A percentile compares a stretch with the other conserved stretches of the same genome.
These are phyloP conservation scores for Ibycter americanus DNA, from an alignment of 2,797 vertebrate genomes.

Conservation along the genomic window DNA sequence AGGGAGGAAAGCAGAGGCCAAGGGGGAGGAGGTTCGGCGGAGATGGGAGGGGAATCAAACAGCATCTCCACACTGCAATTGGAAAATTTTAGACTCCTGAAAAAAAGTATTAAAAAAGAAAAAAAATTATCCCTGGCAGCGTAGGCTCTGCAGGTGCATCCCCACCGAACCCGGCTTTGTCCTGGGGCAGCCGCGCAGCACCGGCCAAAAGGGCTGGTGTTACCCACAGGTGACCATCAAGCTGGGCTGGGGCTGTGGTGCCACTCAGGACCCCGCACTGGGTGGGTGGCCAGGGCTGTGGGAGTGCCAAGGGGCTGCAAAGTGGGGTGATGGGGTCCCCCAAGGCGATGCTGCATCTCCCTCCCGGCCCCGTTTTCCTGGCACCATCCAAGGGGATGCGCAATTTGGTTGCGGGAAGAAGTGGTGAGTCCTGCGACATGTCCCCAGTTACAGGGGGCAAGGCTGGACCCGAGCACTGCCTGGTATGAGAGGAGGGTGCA, in stretches of 20 bases:
- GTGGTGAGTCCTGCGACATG: neutral
- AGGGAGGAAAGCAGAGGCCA: constrained; percentile 38
- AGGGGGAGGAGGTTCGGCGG: constrained; percentile 12
- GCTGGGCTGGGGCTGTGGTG: neutral
- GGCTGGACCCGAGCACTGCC: neutral
- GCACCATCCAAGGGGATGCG: fast-evolving
- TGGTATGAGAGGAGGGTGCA: neutral
- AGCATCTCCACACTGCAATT: constrained; percentile 16
- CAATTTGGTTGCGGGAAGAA: neutral
- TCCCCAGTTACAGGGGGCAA: neutral
- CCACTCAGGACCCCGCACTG: neutral
- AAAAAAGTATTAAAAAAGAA: neutral
- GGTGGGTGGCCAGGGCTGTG: fast-evolving
- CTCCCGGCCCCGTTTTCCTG: fast-evolving
- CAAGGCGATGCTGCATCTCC: neutral
- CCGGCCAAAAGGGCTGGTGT: neutral
- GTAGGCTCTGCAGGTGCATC: constrained; percentile 44
- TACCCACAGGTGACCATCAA: fast-evolving
- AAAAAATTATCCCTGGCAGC: neutral
- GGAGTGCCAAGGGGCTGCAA: neutral
- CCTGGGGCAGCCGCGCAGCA: fast-evolving
- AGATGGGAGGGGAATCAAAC: constrained; percentile 23
- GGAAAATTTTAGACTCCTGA: constrained; percentile 38
- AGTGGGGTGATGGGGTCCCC: neutral
- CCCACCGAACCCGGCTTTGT: neutral